These are phyloP conservation scores for Dryomyza anilis DNA, from an alignment of 2,888 invertebrate genomes.

Conservation along the genomic window DNA sequence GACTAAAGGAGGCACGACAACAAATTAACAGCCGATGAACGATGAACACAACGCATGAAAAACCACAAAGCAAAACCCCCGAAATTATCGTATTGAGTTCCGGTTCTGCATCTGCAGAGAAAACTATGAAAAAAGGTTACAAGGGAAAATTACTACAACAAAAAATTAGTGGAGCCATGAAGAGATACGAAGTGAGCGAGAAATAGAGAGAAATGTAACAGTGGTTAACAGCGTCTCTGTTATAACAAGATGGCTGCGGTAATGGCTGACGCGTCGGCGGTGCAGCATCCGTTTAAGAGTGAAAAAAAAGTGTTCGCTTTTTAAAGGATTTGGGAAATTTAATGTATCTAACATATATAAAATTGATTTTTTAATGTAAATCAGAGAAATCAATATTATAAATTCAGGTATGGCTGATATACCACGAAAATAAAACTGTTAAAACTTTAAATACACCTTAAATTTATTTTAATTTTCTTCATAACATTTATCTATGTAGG, in stretches of 20 bases:
- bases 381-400: too few relatives aligned
- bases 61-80: neutral
- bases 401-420: too few relatives aligned
- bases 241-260: neutral
- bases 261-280: neutral
- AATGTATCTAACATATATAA: too few relatives aligned
- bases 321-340: too few relatives aligned
- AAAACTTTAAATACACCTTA: too few relatives aligned
- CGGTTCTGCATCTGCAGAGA: constrained; percentile 6
- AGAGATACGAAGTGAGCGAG: neutral
- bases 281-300: too few relatives aligned
- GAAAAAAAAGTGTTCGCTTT: too few relatives aligned
- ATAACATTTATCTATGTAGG: too few relatives aligned
- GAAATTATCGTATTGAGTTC: constrained; percentile 14
- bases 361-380: too few relatives aligned
- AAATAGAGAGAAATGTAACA: neutral
- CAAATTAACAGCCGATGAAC: neutral
- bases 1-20: neutral
- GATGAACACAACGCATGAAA: neutral
- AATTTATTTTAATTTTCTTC: too few relatives aligned
- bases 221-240: too few relatives aligned
- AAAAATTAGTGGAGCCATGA: neutral
- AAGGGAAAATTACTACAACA: neutral
- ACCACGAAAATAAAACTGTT: too few relatives aligned
- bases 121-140: neutral